Evolutionary conservation across 35 echinoderm and acorn worm species (phyloP).

Genomic region (Heliocidaris erythrogramma): DNA sequence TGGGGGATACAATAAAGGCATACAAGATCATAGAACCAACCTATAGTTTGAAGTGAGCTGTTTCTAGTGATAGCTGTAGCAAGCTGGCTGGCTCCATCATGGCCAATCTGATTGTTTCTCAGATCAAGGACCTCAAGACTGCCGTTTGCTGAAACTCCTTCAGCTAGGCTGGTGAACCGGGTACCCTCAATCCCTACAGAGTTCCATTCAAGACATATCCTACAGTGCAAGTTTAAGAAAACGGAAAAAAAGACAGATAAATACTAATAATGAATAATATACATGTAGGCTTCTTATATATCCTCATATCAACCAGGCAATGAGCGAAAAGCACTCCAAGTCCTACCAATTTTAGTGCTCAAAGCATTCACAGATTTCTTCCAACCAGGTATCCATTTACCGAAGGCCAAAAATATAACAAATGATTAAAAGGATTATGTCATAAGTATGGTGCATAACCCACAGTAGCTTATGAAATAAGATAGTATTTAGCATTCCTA

Average conservation of each 20-base stretch:
- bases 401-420: no score
- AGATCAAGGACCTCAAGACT: slow-evolving; percentile 83
- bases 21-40: slow-evolving; percentile 27
- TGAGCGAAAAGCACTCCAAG: no score
- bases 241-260: neutral
- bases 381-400: no score
- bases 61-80: slow-evolving; percentile 74
- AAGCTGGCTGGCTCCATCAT: slow-evolving; percentile 79
- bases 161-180: slow-evolving; percentile 71
- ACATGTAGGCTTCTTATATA: no score
- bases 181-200: slow-evolving; percentile 75
- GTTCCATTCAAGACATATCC: slow-evolving; percentile 93
- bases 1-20: no score
- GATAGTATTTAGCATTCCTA: no score
- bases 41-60: slow-evolving; percentile 71
- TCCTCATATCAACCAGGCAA: no score
- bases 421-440: no score
- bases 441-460: no score
- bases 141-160: slow-evolving; percentile 78
- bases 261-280: neutral
- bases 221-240: slow-evolving; percentile 15
- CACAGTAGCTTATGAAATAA: no score
- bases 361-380: no score
- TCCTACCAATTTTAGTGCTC: no score
- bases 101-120: slow-evolving; percentile 94